Conservation (phyloP, 1,140 invertebrate species). For the Zeugodacus cucurbitae region DNA sequence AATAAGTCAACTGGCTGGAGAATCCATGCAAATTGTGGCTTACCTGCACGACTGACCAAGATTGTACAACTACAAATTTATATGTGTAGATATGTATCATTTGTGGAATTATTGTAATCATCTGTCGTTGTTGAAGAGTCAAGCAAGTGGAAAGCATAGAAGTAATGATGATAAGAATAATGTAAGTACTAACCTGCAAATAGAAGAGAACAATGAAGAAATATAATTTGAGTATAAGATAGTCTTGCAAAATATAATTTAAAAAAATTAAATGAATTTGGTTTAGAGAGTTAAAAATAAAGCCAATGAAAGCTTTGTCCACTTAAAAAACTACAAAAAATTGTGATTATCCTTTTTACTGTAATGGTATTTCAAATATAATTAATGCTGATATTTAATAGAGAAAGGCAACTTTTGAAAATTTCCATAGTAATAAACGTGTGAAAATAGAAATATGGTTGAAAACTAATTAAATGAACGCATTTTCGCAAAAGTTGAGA, state of each 20-base stretch:
- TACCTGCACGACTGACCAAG: slow-evolving; percentile 8
- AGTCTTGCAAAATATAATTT: not conserved
- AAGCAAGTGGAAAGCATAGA: not conserved
- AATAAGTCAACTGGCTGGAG: not conserved
- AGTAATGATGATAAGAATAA: not conserved
- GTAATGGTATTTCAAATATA: too few relatives aligned
- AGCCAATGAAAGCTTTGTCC: not conserved
- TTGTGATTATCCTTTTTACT: too few relatives aligned
- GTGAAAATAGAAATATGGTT: too few relatives aligned
- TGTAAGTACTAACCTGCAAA: not conserved
- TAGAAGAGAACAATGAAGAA: not conserved
- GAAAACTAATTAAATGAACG: not conserved
- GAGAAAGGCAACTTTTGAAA: too few relatives aligned
- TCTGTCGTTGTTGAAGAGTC: not conserved
- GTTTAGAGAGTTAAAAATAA: not conserved
- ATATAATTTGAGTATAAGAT: not conserved
- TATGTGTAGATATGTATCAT: not conserved
- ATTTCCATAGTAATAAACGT: too few relatives aligned
- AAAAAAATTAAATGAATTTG: not conserved
- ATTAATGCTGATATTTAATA: too few relatives aligned
- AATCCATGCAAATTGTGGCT: slow-evolving; percentile 29
- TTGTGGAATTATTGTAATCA: not conserved
- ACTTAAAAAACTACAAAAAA: too few relatives aligned
- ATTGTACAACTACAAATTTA: not conserved
- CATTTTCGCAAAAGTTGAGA: not conserved